Evolutionary conservation across 2,797 vertebrate genomes (phyloP).

Genomic region (Aulostomus chinensis): DNA sequence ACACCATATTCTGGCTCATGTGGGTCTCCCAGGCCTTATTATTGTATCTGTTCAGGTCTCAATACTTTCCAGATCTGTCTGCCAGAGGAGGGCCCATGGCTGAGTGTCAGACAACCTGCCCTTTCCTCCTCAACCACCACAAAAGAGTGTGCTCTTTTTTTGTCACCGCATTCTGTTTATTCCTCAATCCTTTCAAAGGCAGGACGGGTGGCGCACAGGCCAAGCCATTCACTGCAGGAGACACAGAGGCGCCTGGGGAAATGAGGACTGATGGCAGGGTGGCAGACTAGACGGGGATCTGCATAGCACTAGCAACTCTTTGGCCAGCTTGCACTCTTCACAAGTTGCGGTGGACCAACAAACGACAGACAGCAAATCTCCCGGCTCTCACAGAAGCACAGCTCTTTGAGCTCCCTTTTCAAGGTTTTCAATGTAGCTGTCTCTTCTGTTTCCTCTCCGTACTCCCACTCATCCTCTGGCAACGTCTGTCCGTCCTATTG

Average conservation of each 20-base stretch:
- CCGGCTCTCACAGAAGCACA: constrained; percentile 23
- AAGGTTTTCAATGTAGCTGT: constrained; percentile 22
- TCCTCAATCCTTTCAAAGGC: constrained; percentile 24
- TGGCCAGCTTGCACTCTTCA: constrained; percentile 34
- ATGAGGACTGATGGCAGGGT: constrained; percentile 31
- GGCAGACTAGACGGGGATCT: constrained; percentile 33
- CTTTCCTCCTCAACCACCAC: constrained; percentile 22
- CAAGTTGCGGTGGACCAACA: constrained; percentile 32
- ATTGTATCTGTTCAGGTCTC: constrained; percentile 21
- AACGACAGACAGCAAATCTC: constrained; percentile 43
- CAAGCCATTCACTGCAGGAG: constrained; percentile 42
- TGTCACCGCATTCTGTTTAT: constrained; percentile 40
- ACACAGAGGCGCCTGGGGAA: constrained; percentile 64
- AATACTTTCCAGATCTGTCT: constrained; percentile 22
- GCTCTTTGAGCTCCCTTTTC: constrained; percentile 25
- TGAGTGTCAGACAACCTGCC: constrained; percentile 30
- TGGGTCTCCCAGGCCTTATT: constrained; percentile 16
- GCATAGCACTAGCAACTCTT: constrained; percentile 31
- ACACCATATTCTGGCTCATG: constrained; percentile 9
- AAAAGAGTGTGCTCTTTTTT: constrained; percentile 42
- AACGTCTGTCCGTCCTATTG: constrained; percentile 26
- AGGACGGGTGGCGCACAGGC: constrained; percentile 25
- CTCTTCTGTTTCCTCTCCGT: constrained; percentile 27
- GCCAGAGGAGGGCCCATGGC: constrained; percentile 26
- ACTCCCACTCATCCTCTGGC: constrained; percentile 37